These are phyloP conservation scores for Globia sparganii DNA, from an alignment of 2,888 invertebrate species.

Conservation along the genomic window DNA sequence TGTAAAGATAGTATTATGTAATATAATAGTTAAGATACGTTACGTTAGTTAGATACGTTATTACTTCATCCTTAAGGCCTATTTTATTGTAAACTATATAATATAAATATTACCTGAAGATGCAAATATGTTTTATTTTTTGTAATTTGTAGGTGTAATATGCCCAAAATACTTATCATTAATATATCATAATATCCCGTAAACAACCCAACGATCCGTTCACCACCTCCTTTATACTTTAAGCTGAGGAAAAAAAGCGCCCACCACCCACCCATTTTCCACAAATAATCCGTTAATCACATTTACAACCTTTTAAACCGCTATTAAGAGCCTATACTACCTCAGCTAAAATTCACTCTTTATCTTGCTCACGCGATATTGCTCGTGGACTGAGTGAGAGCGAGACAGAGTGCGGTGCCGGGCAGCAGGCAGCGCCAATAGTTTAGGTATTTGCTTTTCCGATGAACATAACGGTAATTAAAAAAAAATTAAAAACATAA, in stretches of 20 bases:
- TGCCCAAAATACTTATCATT: background rate
- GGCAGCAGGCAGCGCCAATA: too few species aligned
- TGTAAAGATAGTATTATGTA: background rate
- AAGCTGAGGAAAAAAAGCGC: background rate
- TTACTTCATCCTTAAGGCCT: too few species aligned
- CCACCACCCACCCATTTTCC: background rate
- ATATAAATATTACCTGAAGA: too few species aligned
- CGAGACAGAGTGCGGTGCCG: too few species aligned
- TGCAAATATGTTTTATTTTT: background rate
- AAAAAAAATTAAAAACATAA: too few species aligned
- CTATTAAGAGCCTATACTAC: too few species aligned
- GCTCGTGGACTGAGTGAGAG: too few species aligned
- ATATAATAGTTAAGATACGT: background rate
- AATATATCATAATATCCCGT: background rate
- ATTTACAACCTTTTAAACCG: conserved; percentile 3
- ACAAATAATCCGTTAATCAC: background rate
- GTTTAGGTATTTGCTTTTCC: too few species aligned
- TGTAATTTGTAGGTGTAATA: background rate
- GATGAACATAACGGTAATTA: too few species aligned
- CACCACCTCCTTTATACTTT: background rate
- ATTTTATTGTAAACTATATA: background rate
- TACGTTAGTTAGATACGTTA: background rate
- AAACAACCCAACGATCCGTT: background rate
- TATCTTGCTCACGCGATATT: too few species aligned
- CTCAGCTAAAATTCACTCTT: too few species aligned